phyloP scores from a whole-genome alignment of 2,888 invertebrate genomes.

The Drosophila parthenogenetica region DNA sequence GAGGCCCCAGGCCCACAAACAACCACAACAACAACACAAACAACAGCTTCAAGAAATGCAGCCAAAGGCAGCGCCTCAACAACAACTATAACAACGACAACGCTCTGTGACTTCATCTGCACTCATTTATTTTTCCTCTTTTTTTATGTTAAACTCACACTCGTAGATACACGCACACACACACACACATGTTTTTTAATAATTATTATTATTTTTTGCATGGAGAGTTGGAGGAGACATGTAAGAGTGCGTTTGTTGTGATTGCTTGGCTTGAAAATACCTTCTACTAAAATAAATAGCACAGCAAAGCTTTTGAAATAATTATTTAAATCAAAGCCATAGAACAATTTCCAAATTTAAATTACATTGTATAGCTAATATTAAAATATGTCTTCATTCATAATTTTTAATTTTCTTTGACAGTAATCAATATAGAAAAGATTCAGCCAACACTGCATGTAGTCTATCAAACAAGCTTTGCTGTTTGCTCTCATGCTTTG shows the following conservation, averaged over 20 bases:
- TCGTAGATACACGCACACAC: constrained; percentile 35
- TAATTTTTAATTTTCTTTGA: neutral
- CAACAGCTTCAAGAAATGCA: constrained; percentile 63
- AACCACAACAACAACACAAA: constrained; percentile 19
- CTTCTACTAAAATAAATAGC: neutral
- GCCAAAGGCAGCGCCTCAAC: constrained; percentile 64
- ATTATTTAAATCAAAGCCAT: too few relatives aligned
- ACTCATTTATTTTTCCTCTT: constrained; percentile 65
- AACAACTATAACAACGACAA: constrained; percentile 45
- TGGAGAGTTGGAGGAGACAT: constrained; percentile 43
- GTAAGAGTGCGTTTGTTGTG: neutral
- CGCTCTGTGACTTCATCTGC: constrained; percentile 69
- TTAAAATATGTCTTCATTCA: too few relatives aligned
- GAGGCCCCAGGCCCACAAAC: constrained; percentile 37
- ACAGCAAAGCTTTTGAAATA: too few relatives aligned
- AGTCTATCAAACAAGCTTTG: neutral
- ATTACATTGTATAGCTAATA: too few relatives aligned
- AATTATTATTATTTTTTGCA: constrained; percentile 65
- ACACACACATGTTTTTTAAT: constrained; percentile 73
- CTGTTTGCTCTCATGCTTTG: neutral
- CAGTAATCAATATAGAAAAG: neutral
- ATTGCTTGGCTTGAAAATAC: neutral
- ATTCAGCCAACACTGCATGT: neutral
- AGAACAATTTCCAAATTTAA: too few relatives aligned
- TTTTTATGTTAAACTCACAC: constrained; percentile 64